These are phyloP conservation scores for Lepidothrix coronata DNA, from an alignment of 2,113 vertebrate species.

Conservation along the genomic window DNA sequence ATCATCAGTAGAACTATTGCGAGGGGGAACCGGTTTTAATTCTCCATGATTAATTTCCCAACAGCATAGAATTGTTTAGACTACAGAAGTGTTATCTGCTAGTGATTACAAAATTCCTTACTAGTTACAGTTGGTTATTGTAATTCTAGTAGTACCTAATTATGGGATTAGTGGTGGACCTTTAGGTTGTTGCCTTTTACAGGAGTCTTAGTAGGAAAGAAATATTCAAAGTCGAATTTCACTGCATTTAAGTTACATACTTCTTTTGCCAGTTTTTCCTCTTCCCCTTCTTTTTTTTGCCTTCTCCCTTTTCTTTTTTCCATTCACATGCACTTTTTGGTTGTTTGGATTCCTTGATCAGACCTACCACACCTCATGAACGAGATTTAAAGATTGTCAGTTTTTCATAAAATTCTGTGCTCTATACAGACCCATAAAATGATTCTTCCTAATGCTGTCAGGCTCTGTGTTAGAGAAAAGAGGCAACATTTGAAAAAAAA, in stretches of 20 bases:
- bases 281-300: neutral
- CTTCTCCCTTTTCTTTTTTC: neutral
- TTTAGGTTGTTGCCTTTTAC: neutral
- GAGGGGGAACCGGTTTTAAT: neutral
- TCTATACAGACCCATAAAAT: neutral
- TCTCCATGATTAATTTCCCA: neutral
- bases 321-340: neutral
- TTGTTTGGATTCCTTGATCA: neutral
- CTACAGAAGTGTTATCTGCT: neutral
- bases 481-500: neutral
- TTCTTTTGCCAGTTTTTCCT: neutral
- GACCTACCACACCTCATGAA: neutral
- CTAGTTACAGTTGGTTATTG: neutral
- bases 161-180: neutral
- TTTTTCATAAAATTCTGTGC: neutral
- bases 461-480: neutral
- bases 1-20: neutral
- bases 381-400: neutral
- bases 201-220: neutral
- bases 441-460: neutral
- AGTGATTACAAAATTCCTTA: neutral
- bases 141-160: neutral
- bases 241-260: neutral
- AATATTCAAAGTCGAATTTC: neutral
- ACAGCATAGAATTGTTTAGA: neutral